These are phyloP conservation scores for Oxygymnocypris stewartii DNA, from an alignment of 2,113 vertebrate species.

Conservation along the genomic window DNA sequence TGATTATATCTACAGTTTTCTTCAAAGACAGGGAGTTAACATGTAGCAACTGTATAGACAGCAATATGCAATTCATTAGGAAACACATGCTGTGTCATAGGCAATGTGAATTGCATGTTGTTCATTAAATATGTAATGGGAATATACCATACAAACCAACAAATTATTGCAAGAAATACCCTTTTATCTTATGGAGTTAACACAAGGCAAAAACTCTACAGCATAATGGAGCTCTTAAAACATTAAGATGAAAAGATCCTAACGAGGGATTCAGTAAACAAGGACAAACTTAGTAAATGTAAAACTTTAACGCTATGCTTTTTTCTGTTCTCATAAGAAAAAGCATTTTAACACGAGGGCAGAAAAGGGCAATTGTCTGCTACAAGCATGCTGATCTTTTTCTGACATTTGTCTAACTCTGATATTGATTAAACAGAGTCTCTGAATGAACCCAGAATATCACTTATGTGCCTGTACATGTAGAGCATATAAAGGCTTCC, in stretches of 20 bases:
- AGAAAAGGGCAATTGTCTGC: not conserved
- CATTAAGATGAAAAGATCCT: not conserved
- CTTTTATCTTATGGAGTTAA: not conserved
- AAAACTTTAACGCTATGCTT: not conserved
- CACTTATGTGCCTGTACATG: not conserved
- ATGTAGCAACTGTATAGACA: not conserved
- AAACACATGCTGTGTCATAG: conserved; percentile 30
- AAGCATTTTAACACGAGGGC: not conserved
- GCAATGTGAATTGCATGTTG: not conserved
- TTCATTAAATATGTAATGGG: not conserved
- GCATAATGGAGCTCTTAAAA: not conserved
- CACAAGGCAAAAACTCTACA: not conserved
- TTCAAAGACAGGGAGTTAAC: conserved; percentile 22
- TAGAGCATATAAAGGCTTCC: not conserved
- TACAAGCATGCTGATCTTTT: conserved; percentile 13
- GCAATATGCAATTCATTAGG: conserved; percentile 24
- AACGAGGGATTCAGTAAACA: not conserved
- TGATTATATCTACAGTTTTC: not conserved
- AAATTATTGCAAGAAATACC: not conserved
- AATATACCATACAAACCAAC: not conserved
- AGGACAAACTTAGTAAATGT: not conserved
- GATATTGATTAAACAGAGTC: conserved; percentile 17
- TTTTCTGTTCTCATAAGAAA: not conserved
- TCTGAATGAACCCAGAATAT: conserved; percentile 5
- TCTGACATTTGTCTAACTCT: conserved; percentile 13